These are phyloP conservation scores for Sebastes paucispinis DNA, from an alignment of 2,797 vertebrate genomes.

Conservation along the genomic window DNA sequence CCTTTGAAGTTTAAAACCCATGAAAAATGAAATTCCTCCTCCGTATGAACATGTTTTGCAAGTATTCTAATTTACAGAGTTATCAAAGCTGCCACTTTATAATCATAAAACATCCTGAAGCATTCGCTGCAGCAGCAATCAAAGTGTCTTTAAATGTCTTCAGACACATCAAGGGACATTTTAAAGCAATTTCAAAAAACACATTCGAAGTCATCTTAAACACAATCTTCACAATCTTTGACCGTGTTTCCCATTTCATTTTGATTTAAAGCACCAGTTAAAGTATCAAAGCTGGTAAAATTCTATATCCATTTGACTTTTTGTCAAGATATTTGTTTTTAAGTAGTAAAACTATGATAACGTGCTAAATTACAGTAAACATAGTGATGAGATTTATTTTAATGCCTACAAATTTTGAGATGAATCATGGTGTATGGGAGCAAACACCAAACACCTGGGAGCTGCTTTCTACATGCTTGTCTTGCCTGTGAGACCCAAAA, in stretches of 20 bases:
- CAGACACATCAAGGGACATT: neutral
- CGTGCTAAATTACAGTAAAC: neutral
- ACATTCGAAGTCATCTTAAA: neutral
- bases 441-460: neutral
- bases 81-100: slow-evolving; percentile 14
- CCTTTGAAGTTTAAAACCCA: slow-evolving; percentile 58
- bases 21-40: slow-evolving; percentile 42
- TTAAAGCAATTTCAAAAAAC: slow-evolving; percentile 1
- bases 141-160: neutral
- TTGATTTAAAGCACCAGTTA: neutral
- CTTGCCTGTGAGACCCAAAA: neutral
- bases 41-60: neutral
- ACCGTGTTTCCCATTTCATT: neutral
- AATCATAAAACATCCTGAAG: slow-evolving; percentile 31
- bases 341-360: neutral
- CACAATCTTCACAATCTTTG: neutral
- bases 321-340: neutral
- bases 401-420: neutral
- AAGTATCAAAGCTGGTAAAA: neutral
- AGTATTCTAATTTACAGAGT: slow-evolving; percentile 19
- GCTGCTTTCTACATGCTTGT: neutral
- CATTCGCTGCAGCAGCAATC: neutral
- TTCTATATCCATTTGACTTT: neutral
- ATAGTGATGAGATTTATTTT: neutral
- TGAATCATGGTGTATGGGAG: neutral